phyloP scores from a whole-genome alignment of 1,140 invertebrate species.

The Eufriesea mexicana region DNA sequence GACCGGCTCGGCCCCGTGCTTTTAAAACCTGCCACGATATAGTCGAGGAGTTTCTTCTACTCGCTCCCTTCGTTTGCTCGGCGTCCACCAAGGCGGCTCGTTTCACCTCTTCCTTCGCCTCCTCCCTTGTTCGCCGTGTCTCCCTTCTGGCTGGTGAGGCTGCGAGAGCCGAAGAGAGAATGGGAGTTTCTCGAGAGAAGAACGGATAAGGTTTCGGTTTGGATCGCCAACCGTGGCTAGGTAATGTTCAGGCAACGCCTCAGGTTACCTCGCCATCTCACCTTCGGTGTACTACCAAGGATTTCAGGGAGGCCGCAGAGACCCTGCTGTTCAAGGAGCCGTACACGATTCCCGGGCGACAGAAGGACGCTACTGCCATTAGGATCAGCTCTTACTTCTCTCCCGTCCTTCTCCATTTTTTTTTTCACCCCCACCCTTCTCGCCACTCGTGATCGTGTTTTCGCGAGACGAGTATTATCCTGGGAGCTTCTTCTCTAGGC shows the following conservation, averaged over 20 bases:
- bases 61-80: conserved; percentile 25
- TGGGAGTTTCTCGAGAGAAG: conserved; percentile 66
- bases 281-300: conserved; percentile 70
- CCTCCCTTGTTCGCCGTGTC: background rate
- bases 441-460: conserved; percentile 11
- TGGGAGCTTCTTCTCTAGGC: conserved; percentile 8
- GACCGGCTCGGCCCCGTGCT: conserved; percentile 40
- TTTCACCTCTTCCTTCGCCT: background rate
- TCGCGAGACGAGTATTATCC: conserved; percentile 37
- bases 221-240: conserved; percentile 68
- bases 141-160: background rate
- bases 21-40: conserved; percentile 58
- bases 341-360: conserved; percentile 66
- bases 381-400: conserved; percentile 65
- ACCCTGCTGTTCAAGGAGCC: conserved; percentile 66
- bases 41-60: conserved; percentile 30
- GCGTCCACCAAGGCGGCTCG: background rate
- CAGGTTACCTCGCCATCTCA: conserved; percentile 72
- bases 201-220: conserved; percentile 73
- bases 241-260: conserved; percentile 72
- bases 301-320: conserved; percentile 69
- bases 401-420: background rate
- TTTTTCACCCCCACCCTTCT: background rate
- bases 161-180: conserved; percentile 35
- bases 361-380: conserved; percentile 71